phyloP scores from a whole-genome alignment of 2,797 vertebrate species.

The Clamator glandarius region DNA sequence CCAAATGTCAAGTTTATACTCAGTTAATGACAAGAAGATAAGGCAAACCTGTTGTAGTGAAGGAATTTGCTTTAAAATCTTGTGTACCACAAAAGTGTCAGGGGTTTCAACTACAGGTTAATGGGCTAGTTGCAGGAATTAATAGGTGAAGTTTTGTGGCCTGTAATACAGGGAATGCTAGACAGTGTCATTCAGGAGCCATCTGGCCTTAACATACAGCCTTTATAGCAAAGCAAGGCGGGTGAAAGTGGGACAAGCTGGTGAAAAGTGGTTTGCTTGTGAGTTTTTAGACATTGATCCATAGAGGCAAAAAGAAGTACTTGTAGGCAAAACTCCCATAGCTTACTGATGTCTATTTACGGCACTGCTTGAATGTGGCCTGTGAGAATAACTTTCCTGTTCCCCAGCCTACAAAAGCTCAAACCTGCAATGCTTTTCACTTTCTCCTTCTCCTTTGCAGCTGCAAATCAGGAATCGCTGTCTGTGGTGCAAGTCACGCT shows the following conservation, averaged over 20 bases:
- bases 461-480: neutral
- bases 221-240: neutral
- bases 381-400: neutral
- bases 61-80: neutral
- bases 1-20: neutral
- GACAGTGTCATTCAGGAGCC: neutral
- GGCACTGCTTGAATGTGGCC: neutral
- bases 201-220: neutral
- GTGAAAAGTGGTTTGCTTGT: neutral
- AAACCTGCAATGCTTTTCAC: neutral
- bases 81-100: neutral
- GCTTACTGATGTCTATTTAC: neutral
- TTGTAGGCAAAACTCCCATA: neutral
- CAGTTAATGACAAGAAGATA: neutral
- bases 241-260: neutral
- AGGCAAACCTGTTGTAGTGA: neutral
- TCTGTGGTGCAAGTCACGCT: constrained; percentile 33
- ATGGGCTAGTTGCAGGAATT: neutral
- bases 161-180: neutral
- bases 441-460: constrained; percentile 26
- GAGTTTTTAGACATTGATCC: neutral
- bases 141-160: neutral
- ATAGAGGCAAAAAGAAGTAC: neutral
- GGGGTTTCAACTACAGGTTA: neutral
- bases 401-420: neutral